Evolutionary conservation across 2,888 invertebrate genomes (phyloP), one percentile per base, ranked within the genome.

Genomic region (Nematopogon swammerdamellus): DNA sequence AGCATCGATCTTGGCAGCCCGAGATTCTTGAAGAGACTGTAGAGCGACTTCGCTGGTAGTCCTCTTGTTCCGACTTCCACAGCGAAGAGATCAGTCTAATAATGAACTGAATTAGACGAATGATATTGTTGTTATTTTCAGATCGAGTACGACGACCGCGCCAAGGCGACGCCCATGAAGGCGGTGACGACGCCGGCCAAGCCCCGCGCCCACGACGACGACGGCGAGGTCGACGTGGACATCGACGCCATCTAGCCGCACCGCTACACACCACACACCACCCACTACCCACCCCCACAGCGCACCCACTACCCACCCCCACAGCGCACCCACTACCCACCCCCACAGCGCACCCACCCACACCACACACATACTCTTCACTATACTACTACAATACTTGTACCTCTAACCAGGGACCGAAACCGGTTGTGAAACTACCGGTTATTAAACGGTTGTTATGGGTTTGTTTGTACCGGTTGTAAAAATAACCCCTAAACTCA

Each of bases 81-180:
- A 25, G n/a, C n/a, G n/a, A n/a, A n/a, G n/a, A n/a, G n/a, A n/a
- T n/a, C n/a, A n/a, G n/a, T n/a, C n/a, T n/a, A n/a, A n/a, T n/a
- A n/a, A n/a, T n/a, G n/a, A n/a, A n/a, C n/a, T n/a, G n/a, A n/a
- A n/a, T n/a, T n/a, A n/a, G n/a, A n/a, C n/a, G n/a, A n/a, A n/a
- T n/a, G n/a, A n/a, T n/a, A n/a, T 6, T 25, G 44, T 18, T 43
- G 18, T 43, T 18, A 17, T 17, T 6, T 18, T 43, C 68, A 89
- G 84, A 94, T 95, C 70, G 92, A 93, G 69, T 95, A 94, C 68
- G 88, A 92, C 68, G 95, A 95, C 75, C 88, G 95, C 66, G 92
- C 91, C 48, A 85, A 87, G 63, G 85, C 86, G 56, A 83, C 86
- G 50, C 88, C 91, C 48, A 76, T 92, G 60, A 88, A 89, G 69